Evolutionary conservation across 2,888 invertebrate genomes (phyloP).

Genomic region (Caenorhabditis sulstoni): DNA sequence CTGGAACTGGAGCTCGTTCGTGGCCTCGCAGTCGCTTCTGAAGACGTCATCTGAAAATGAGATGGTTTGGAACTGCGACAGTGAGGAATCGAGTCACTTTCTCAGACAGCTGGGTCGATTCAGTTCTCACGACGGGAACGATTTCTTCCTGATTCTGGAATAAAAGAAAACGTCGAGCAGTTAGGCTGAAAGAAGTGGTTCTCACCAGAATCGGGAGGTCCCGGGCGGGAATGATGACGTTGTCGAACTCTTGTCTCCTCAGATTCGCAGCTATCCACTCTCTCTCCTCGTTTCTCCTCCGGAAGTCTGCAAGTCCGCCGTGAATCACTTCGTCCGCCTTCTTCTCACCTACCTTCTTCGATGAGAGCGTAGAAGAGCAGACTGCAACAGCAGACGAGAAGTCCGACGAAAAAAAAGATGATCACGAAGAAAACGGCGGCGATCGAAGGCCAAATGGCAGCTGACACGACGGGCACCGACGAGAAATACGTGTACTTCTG

Average conservation of each 20-base stretch:
- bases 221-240: not conserved
- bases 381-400: slow-evolving; percentile 37
- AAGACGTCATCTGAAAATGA: not conserved
- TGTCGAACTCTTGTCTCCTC: slow-evolving; percentile 13
- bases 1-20: not conserved
- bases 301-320: slow-evolving; percentile 22
- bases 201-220: not conserved
- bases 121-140: too few species aligned
- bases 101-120: too few species aligned
- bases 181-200: not conserved
- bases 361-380: slow-evolving; percentile 32
- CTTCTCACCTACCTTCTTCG: slow-evolving; percentile 33
- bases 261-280: slow-evolving; percentile 29
- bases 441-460: slow-evolving; percentile 11
- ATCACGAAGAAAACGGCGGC: slow-evolving; percentile 30
- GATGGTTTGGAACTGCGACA: not conserved
- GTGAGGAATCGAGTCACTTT: not conserved
- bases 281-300: slow-evolving; percentile 43
- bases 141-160: too few species aligned
- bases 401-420: slow-evolving; percentile 25
- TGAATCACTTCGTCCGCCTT: not conserved
- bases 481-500: slow-evolving; percentile 32
- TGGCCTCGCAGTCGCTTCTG: not conserved
- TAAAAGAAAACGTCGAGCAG: too few species aligned
- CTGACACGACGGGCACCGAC: not conserved